Evolutionary conservation across 1,140 invertebrate species (phyloP), one percentile per base, ranked within the genome.

Genomic region (Sarcophaga bullata): DNA sequence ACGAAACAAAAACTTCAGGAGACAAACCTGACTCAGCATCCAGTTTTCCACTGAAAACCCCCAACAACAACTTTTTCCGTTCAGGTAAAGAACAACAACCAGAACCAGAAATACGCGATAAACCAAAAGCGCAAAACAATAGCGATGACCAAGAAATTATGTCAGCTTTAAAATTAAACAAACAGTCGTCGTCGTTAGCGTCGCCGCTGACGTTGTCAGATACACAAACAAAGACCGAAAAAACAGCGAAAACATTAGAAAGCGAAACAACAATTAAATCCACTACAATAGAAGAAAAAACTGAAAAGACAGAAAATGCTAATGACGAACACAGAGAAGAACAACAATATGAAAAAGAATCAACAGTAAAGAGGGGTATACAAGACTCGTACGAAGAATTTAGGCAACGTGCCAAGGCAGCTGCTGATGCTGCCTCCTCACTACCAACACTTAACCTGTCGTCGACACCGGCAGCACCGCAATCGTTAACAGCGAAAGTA

Each of bases 81-180:
- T 9, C 11, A 58, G 54, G 62, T 68, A 68, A 68, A 19, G 62
- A 68, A 68, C 62, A 68, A 37, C 37, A 37, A 11, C 73, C 10
- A 3, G 1, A 37, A 37, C 25, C 25, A 37, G 49, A 80, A 13
- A 19, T 19, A 15, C 11, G 54, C 6, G 9, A 54, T 46, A 58
- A 46, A 15, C 15, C 50, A 80, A 10, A n/a, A 80, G 50, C 46
- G n/a, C 47, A 17, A 9, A 9, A 15, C 73, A 48, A 9, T 25
- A 9, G 13, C 46, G 50, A 83, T 72, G 80, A 48, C 49, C 82
- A 83, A 68, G 80, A 80, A 81, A 89, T 89, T 86, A 89, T 88
- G 88, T 89, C 88, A 89, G 87, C 87, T 82, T 85, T 88, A 76
- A 89, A 89, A 87, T 89, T 89, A 89, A 89, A 89, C 81, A 75